Conservation (phyloP, 2,888 invertebrate species). For the Nephrotoma guestfalica region DNA sequence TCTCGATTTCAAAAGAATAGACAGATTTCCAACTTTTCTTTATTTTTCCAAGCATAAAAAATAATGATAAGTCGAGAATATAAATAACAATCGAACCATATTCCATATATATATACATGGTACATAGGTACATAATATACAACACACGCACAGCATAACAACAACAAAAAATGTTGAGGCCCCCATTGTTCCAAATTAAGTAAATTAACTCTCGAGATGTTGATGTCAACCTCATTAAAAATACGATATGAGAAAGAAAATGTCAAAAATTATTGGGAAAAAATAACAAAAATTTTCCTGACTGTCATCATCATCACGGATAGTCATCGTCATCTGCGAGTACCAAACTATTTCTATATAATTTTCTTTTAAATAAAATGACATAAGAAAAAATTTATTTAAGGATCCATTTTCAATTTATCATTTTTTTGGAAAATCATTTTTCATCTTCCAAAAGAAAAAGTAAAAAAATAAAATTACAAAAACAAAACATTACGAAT, state of each 20-base stretch:
- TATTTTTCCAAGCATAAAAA: background rate
- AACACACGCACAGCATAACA: background rate
- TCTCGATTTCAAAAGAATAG: background rate
- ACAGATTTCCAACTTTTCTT: background rate
- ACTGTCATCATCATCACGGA: background rate
- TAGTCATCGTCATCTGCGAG: background rate
- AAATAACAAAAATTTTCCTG: background rate
- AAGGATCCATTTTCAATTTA: background rate
- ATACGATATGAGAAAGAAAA: background rate
- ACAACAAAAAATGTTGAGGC: background rate
- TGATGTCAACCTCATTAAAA: background rate
- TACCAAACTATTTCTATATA: background rate
- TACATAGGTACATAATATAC: too few relatives aligned
- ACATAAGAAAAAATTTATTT: background rate
- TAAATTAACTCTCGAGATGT: background rate
- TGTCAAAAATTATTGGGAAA: background rate
- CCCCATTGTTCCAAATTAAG: background rate
- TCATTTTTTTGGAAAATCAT: background rate
- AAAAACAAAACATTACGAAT: too few relatives aligned
- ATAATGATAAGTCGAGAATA: background rate
- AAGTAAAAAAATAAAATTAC: background rate
- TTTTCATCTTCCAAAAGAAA: background rate
- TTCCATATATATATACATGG: too few relatives aligned
- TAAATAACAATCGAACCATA: background rate
- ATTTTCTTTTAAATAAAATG: background rate